Evolutionary conservation across 37 sponge, comb jelly and placozoan species (phyloP).

Genomic region (Diacarnus erythraeanus): DNA sequence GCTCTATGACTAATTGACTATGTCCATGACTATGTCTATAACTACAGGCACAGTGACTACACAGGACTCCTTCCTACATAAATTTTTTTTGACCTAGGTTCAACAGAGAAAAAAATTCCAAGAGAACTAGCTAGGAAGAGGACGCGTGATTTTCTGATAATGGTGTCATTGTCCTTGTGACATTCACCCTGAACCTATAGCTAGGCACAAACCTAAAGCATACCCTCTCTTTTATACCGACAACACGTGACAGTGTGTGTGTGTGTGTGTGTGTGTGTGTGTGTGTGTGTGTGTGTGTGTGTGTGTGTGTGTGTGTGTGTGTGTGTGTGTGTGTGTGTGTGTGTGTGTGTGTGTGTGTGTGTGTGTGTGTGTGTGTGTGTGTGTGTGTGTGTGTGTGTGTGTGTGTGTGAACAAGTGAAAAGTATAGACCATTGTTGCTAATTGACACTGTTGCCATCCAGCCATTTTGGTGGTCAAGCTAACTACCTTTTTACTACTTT

Average conservation of each 20-base stretch:
- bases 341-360: conserved; percentile 64
- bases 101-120: no score
- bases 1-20: no score
- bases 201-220: background rate
- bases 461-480: no score
- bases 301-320: conserved; percentile 62
- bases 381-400: conserved; percentile 49
- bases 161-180: background rate
- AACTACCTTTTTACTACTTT: no score
- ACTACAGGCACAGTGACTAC: no score
- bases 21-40: no score
- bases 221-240: background rate
- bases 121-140: no score
- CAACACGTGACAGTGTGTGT: background rate
- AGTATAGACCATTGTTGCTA: background rate
- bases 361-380: conserved; percentile 61
- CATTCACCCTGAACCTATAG: background rate
- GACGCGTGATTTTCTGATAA: background rate
- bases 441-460: no score
- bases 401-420: background rate
- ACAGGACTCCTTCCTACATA: no score
- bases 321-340: conserved; percentile 66
- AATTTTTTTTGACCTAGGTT: no score
- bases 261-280: conserved; percentile 40
- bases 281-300: conserved; percentile 38